Evolutionary conservation across 2,797 vertebrate genomes (phyloP), one percentile per base, ranked within the genome.

Genomic region (Gobio occitaniae): DNA sequence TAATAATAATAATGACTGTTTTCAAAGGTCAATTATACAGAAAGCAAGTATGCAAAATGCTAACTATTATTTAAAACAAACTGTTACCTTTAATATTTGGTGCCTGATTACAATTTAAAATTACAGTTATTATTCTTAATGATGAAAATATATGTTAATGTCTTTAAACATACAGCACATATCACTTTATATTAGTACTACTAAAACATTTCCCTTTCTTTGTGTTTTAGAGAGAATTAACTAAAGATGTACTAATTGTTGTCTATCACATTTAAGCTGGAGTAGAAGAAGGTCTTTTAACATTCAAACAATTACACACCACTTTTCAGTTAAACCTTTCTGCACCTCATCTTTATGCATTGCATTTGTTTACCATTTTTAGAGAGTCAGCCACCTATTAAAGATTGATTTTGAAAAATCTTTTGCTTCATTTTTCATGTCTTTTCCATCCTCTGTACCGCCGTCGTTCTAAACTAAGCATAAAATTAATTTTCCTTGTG

Each of bases 401-500:
- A 48, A 75, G 59, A 82, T 25, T 47, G 9, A 47, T 63, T 48
- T 48, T 36, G 12, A 12, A 38, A 21, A 48, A 47, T 6, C 6
- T 2, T 25, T 70, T 25, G 29, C 21, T 19, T 48, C 1, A 2
- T 41, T 65, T 69, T 69, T 70, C 10, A 54, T 81, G 48, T 81
- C 15, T 25, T 69, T 54, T 54, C 9, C 47, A 66, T 65, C 19
- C 47, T 54, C 61, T 50, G 17, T 78, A 47, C 50, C 25, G 44
- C 38, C 21, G 19, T 78, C 10, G 5, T 69, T 84, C 50, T 84
- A 78, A 84, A 84, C 13, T 66, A 84, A 84, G 65, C 83, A 84
- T 78, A 61, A 84, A 50, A 84, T 84, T 4, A 48, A 78, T 78
- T 59, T 48, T 84, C 65, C 83, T 78, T 59, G 65, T 78, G 75